Evolutionary conservation across 2,113 vertebrate genomes (phyloP).

Genomic region (Platichthys flesus): DNA sequence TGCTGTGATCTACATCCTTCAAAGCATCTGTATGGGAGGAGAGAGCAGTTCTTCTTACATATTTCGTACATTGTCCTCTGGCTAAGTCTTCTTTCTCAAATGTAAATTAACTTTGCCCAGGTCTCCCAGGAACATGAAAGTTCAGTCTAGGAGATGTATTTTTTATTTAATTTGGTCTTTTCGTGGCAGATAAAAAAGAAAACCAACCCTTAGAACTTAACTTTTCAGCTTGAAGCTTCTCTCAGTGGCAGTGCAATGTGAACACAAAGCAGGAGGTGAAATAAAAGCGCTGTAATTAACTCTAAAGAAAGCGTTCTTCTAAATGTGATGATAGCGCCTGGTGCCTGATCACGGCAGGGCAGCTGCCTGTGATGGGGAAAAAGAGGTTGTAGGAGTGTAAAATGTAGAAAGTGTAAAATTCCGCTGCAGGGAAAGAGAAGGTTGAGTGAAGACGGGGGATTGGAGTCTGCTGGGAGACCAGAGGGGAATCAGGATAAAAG

Average conservation of each 20-base stretch:
- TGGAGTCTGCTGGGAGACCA: slow-evolving; percentile 2
- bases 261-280: slow-evolving; percentile 7
- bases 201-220: not conserved
- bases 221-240: not conserved
- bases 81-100: not conserved
- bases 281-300: not conserved
- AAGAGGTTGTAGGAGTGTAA: slow-evolving; percentile 19
- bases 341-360: not conserved
- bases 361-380: not conserved
- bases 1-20: no score
- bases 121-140: not conserved
- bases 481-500: slow-evolving; percentile 37
- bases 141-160: not conserved
- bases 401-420: slow-evolving; percentile 24
- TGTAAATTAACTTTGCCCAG: not conserved
- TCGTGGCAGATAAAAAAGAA: no score
- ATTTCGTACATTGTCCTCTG: not conserved
- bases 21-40: not conserved
- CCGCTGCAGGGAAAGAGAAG: slow-evolving; percentile 5
- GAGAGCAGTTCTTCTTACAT: not conserved
- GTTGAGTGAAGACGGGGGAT: slow-evolving; percentile 17
- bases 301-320: slow-evolving; percentile 2
- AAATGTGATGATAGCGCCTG: not conserved
- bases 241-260: not conserved
- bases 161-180: no score